Percentiles rank a stretch among this genome's conserved stretches.
These are phyloP conservation scores for Nemotelus pantherinus DNA, from an alignment of 2,888 invertebrate genomes.

Conservation along the genomic window DNA sequence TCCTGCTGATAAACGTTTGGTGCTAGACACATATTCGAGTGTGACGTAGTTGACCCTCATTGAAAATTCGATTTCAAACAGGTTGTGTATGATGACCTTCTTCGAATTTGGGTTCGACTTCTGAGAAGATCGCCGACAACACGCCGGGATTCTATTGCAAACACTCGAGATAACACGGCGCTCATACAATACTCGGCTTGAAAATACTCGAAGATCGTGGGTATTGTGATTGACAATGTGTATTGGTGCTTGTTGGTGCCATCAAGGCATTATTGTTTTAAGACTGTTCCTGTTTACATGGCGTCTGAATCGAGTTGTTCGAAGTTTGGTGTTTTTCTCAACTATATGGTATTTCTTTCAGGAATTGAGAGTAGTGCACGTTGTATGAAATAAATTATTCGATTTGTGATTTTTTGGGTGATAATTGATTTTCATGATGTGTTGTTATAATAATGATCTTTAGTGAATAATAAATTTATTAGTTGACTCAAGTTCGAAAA, in stretches of 20 bases:
- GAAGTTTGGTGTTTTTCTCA: background rate
- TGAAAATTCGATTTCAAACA: background rate
- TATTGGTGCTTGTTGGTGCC: background rate
- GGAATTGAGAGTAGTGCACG: background rate
- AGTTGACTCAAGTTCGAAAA: too few relatives aligned
- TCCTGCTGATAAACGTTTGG: too few relatives aligned
- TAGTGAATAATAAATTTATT: too few relatives aligned
- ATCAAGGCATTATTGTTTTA: background rate
- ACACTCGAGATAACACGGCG: background rate
- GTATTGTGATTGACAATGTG: background rate
- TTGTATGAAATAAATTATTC: too few relatives aligned
- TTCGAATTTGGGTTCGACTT: slow-evolving; percentile 35
- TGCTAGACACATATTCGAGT: too few relatives aligned
- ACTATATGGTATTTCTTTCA: background rate
- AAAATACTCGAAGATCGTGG: background rate
- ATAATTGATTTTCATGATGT: too few relatives aligned
- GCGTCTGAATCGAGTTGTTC: background rate
- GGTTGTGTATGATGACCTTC: slow-evolving; percentile 12
- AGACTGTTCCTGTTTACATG: background rate
- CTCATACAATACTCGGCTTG: background rate
- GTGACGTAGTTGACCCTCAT: too few relatives aligned
- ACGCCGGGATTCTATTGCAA: slow-evolving; percentile 7
- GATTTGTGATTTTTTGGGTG: too few relatives aligned
- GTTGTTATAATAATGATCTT: too few relatives aligned
- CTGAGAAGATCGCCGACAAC: slow-evolving; percentile 5